A percentile compares a stretch with the other conserved stretches of the same genome.
These are phyloP conservation scores for Hartigia nigra DNA, from an alignment of 2,888 invertebrate genomes.

Conservation along the genomic window DNA sequence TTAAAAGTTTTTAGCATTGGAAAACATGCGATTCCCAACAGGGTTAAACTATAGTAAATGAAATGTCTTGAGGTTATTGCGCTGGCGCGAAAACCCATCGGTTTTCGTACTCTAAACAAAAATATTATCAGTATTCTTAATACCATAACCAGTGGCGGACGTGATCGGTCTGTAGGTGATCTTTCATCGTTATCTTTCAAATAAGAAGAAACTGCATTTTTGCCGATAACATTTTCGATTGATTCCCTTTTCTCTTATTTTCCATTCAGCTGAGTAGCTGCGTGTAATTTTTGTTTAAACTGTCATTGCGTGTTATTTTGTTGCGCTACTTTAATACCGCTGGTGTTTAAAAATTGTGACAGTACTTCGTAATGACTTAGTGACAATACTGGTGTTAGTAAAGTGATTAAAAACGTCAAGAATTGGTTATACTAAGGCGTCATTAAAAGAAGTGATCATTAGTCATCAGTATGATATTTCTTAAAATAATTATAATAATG, in stretches of 20 bases:
- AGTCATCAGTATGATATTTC: neutral
- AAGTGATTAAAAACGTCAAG: neutral
- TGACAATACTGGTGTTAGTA: too few species aligned
- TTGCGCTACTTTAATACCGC: neutral
- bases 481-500: neutral
- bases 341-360: neutral
- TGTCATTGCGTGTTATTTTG: neutral
- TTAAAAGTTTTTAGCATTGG: neutral
- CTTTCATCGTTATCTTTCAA: neutral
- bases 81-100: neutral
- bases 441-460: neutral
- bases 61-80: neutral
- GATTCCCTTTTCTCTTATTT: neutral
- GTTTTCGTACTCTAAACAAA: neutral
- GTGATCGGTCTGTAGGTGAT: neutral
- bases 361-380: too few species aligned
- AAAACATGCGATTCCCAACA: neutral
- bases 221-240: neutral
- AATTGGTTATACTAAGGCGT: neutral
- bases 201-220: neutral
- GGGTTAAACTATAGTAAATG: neutral
- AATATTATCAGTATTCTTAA: neutral
- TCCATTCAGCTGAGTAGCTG: neutral
- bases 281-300: neutral
- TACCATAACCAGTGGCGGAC: neutral